Evolutionary conservation across 2,888 invertebrate species (phyloP).

Genomic region (Drosophila suboccidentalis): DNA sequence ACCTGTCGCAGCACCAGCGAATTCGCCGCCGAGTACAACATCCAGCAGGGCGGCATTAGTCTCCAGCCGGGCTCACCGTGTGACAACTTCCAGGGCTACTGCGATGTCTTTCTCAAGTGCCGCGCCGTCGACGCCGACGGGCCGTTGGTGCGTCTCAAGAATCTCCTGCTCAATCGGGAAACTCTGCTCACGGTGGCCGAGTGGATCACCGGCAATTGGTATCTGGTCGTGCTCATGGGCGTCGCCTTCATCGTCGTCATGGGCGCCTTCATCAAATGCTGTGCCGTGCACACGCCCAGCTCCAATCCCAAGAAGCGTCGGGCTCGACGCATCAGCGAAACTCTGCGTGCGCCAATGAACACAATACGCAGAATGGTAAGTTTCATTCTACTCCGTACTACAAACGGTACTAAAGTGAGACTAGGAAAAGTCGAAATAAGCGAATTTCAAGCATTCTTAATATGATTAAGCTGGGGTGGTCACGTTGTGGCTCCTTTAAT

Average conservation of each 20-base stretch:
- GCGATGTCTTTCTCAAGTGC: slow-evolving; percentile 99
- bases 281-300: slow-evolving; percentile 99
- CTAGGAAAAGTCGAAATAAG: too few relatives aligned
- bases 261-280: slow-evolving; percentile 99
- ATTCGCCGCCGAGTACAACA: slow-evolving; percentile 90
- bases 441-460: too few relatives aligned
- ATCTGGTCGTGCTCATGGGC: slow-evolving; percentile 96
- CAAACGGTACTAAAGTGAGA: not conserved
- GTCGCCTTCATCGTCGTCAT: slow-evolving; percentile 97
- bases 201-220: slow-evolving; percentile 98
- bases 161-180: slow-evolving; percentile 95
- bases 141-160: slow-evolving; percentile 97
- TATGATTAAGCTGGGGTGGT: too few relatives aligned
- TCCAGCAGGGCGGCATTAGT: slow-evolving; percentile 93
- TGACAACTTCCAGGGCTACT: slow-evolving; percentile 99
- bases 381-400: not conserved
- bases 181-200: slow-evolving; percentile 95
- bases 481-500: too few relatives aligned
- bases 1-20: slow-evolving; percentile 95
- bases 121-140: slow-evolving; percentile 99
- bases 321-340: slow-evolving; percentile 96
- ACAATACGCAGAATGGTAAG: slow-evolving; percentile 94
- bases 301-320: slow-evolving; percentile 99
- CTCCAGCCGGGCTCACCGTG: slow-evolving; percentile 98
- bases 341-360: slow-evolving; percentile 95